phyloP scores from a whole-genome alignment of 1,140 invertebrate genomes.

The Anastrepha ludens region DNA sequence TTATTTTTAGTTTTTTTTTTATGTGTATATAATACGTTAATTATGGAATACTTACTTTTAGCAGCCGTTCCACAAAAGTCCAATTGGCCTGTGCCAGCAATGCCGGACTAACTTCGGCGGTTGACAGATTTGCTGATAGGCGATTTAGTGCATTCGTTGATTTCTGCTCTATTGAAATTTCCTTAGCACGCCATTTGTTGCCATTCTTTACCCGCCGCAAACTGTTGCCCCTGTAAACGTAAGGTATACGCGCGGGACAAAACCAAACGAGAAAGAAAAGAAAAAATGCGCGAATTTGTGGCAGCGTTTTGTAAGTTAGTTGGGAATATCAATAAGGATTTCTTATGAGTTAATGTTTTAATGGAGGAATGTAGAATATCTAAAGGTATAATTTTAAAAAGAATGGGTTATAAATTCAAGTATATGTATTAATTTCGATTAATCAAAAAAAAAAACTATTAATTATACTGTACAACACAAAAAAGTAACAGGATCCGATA shows the following conservation, averaged over 20 bases:
- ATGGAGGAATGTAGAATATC: not conserved
- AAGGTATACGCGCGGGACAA: slow-evolving; percentile 26
- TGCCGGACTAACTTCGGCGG: slow-evolving; percentile 74
- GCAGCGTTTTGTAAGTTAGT: slow-evolving; percentile 52
- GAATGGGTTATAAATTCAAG: not conserved
- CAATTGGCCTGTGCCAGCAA: slow-evolving; percentile 98
- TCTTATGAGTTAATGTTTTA: slow-evolving; percentile 31
- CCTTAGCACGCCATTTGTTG: slow-evolving; percentile 78
- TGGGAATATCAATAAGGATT: slow-evolving; percentile 19
- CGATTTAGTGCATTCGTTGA: slow-evolving; percentile 66
- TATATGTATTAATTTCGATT: not conserved
- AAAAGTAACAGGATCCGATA: no score
- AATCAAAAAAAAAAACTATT: no score
- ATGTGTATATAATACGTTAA: not conserved
- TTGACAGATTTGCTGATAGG: slow-evolving; percentile 70
- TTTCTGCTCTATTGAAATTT: slow-evolving; percentile 76
- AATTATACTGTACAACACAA: no score
- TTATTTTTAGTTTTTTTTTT: slow-evolving; percentile 35
- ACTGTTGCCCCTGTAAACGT: slow-evolving; percentile 76
- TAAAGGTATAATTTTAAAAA: not conserved
- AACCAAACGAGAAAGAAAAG: not conserved
- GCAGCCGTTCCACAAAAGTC: slow-evolving; percentile 97
- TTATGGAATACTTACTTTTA: slow-evolving; percentile 83
- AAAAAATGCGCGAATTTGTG: slow-evolving; percentile 53
- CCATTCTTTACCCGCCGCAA: slow-evolving; percentile 78